These are phyloP conservation scores for Habrosyne pyritoides DNA, from an alignment of 2,888 invertebrate genomes.

Conservation along the genomic window DNA sequence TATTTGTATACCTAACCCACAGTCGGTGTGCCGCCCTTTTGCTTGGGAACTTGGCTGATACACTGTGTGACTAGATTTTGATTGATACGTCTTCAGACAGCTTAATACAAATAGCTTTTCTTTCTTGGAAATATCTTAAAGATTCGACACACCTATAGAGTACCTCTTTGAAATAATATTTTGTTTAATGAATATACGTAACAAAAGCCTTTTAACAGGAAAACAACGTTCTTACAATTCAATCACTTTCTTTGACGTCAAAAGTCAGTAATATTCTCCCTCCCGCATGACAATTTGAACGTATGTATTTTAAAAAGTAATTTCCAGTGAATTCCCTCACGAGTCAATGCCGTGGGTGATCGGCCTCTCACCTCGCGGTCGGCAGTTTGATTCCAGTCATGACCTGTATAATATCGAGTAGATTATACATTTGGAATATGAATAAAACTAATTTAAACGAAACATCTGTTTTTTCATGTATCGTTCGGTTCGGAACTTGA, in stretches of 20 bases:
- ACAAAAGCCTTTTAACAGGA: background rate
- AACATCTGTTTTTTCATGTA: conserved; percentile 23
- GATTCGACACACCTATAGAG: too few relatives aligned
- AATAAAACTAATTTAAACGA: conserved; percentile 17
- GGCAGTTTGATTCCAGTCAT: conserved; percentile 41
- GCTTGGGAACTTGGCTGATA: too few relatives aligned
- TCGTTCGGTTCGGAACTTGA: conserved; percentile 18
- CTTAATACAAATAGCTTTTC: background rate
- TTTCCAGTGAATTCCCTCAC: conserved; percentile 8
- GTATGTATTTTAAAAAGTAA: conserved; percentile 13
- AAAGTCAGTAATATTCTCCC: background rate
- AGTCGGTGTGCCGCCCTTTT: too few relatives aligned
- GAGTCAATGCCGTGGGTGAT: conserved; percentile 47
- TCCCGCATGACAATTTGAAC: background rate
- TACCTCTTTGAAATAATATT: too few relatives aligned
- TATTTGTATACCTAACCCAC: too few relatives aligned
- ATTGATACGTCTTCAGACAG: background rate
- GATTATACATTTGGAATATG: conserved; percentile 1
- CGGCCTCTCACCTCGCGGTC: conserved; percentile 39
- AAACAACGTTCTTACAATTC: background rate
- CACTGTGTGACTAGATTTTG: background rate
- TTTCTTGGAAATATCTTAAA: too few relatives aligned
- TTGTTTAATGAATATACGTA: too few relatives aligned
- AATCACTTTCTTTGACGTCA: background rate
- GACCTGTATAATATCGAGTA: conserved; percentile 29